Conservation (phyloP, 2,113 vertebrate species). For the Amphiprion percula region DNA sequence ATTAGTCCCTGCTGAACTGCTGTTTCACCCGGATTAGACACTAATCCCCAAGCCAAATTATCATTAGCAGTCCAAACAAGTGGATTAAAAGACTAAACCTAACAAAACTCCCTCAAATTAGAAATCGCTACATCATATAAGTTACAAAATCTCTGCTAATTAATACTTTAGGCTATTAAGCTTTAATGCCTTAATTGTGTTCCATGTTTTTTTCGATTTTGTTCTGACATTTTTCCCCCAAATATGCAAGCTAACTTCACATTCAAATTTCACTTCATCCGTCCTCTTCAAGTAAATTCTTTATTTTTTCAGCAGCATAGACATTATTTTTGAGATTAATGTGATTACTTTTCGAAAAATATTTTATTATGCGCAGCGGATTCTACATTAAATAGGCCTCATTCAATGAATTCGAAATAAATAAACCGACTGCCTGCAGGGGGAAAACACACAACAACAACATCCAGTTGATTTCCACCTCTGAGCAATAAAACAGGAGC, state of each 20-base stretch:
- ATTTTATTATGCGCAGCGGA: too few relatives aligned
- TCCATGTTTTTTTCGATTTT: background rate
- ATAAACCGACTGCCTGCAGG: conserved; percentile 12
- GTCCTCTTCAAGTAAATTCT: too few relatives aligned
- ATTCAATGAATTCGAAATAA: background rate
- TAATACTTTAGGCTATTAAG: background rate
- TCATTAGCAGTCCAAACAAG: conserved; percentile 17
- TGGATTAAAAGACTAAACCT: conserved; percentile 28
- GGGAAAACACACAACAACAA: background rate
- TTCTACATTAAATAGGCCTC: background rate
- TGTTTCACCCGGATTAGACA: conserved; percentile 52
- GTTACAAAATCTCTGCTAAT: background rate
- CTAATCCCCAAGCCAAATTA: conserved; percentile 57
- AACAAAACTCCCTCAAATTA: background rate
- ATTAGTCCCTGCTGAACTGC: conserved; percentile 55
- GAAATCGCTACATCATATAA: background rate
- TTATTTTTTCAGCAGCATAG: too few relatives aligned
- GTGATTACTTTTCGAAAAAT: too few relatives aligned
- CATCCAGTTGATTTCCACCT: conserved; percentile 57
- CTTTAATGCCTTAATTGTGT: background rate
- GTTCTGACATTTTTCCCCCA: background rate
- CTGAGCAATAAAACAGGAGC: conserved; percentile 16
- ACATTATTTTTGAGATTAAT: too few relatives aligned
- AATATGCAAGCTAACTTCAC: background rate
- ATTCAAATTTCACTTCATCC: too few relatives aligned